Conservation (phyloP, 1,140 invertebrate genomes). For the Drosophila tristis region DNA sequence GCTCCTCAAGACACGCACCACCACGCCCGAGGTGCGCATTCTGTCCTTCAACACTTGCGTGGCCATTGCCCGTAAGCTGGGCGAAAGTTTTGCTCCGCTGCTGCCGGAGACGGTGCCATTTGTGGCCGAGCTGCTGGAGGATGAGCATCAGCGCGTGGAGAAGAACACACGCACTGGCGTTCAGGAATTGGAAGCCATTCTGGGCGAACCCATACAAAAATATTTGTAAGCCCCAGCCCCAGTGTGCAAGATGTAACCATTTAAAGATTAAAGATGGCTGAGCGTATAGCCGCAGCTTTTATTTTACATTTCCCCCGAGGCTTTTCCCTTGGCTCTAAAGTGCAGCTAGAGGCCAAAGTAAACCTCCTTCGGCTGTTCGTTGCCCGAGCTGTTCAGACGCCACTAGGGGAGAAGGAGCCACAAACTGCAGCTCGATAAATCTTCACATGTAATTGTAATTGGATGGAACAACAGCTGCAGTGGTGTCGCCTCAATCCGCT, state of each 20-base stretch:
- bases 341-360: too few species aligned
- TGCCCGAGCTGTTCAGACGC: too few species aligned
- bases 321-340: too few species aligned
- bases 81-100: constrained; percentile 92
- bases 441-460: too few species aligned
- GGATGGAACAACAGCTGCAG: too few species aligned
- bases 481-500: too few species aligned
- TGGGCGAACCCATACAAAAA: constrained; percentile 93
- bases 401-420: too few species aligned
- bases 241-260: background rate
- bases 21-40: constrained; percentile 87
- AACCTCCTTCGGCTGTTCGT: too few species aligned
- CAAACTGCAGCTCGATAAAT: too few species aligned
- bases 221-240: constrained; percentile 88
- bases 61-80: constrained; percentile 90
- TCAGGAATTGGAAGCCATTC: constrained; percentile 90
- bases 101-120: constrained; percentile 93
- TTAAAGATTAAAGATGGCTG: background rate
- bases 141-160: constrained; percentile 92
- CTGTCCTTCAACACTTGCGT: constrained; percentile 87
- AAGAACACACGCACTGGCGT: constrained; percentile 89
- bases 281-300: too few species aligned
- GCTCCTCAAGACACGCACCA: constrained; percentile 93
- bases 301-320: too few species aligned
- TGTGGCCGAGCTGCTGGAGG: constrained; percentile 92